These are phyloP conservation scores for Gasterosteus nipponicus DNA, from an alignment of 2,113 vertebrate species.

Conservation along the genomic window DNA sequence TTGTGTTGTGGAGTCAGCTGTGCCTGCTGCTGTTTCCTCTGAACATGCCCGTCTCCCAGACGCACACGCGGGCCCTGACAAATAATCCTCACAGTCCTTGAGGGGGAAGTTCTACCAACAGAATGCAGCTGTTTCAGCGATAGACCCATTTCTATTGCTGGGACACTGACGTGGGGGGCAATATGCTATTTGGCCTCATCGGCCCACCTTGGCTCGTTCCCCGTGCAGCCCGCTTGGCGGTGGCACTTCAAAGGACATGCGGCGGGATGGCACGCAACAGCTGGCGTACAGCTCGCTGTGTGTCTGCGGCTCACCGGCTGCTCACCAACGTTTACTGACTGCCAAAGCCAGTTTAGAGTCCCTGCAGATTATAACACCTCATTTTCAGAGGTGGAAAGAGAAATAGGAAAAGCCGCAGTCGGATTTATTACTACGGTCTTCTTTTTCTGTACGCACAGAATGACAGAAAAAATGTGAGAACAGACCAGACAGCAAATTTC, in stretches of 20 bases:
- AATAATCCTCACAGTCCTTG: constrained; percentile 42
- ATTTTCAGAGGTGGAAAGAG: constrained; percentile 45
- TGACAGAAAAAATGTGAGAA: background rate
- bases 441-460: background rate
- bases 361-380: constrained; percentile 38
- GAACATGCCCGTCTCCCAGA: constrained; percentile 66
- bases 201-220: constrained; percentile 42
- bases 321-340: constrained; percentile 46
- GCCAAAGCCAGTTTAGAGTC: constrained; percentile 51
- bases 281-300: constrained; percentile 60
- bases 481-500: background rate
- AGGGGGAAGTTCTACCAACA: constrained; percentile 50
- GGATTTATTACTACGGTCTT: constrained; percentile 3
- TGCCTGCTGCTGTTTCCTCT: constrained; percentile 67
- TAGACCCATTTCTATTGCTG: constrained; percentile 49
- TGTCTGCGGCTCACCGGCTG: constrained; percentile 41
- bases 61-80: constrained; percentile 45
- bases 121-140: constrained; percentile 48
- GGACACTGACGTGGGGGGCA: constrained; percentile 28
- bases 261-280: constrained; percentile 59
- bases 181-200: constrained; percentile 48
- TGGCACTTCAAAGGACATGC: constrained; percentile 55
- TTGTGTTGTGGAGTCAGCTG: constrained; percentile 66
- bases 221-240: constrained; percentile 35
- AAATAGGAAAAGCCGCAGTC: constrained; percentile 12